Base-by-base conservation (phyloP, 2,113 vertebrate genomes). In the Elephantulus edwardii region DNA sequence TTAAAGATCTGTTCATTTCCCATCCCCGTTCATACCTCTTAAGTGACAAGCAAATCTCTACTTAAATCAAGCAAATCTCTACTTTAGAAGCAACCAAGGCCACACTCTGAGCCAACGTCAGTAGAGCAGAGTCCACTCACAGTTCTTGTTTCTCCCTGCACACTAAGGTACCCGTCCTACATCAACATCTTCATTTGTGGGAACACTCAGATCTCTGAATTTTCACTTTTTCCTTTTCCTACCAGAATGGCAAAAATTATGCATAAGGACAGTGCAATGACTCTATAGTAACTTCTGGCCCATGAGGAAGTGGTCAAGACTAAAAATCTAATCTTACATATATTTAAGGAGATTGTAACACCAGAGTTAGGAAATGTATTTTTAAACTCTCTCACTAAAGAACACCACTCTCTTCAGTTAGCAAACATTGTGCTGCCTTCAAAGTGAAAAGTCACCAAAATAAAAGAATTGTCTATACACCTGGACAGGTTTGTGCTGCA, bases 161-260 rank as follows among this genome's bases (percentile, higher is more conserved):
- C 6, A 7, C 0, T 6, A 24, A 11, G 10, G 38, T 33, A 66
- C 0, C 3, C n/a, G 6, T 1, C 3, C 28, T 4, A 62, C 10
- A 4, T 22, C 35, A 10, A 44, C n/a, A 14, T 13, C 33, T 35
- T 30, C 19, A 8, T 8, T 13, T 50, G 6, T 35, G 60, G n/a
- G 76, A 72, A 42, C 33, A 13, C 30, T n/a, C 72, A 24, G 64
- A 30, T 12, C 33, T 42, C 10, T 0, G 2, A 66, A 28, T 7
- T 8, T 7, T 28, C 60, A 58, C 14, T 38, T 28, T 84, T 75
- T 50, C 66, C 3, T 62, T 54, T 46, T 30, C 88, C 72, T 52
- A 83, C 38, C n/a, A 0, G 10, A 44, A 19, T 3, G 5, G 19
- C 50, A 75, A 38, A 92, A 68, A 74, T 28, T 35, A 11, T 6